Evolutionary conservation across 2,797 vertebrate genomes (phyloP), one percentile per base, ranked within the genome.

Genomic region (Scomberomorus guttatus): DNA sequence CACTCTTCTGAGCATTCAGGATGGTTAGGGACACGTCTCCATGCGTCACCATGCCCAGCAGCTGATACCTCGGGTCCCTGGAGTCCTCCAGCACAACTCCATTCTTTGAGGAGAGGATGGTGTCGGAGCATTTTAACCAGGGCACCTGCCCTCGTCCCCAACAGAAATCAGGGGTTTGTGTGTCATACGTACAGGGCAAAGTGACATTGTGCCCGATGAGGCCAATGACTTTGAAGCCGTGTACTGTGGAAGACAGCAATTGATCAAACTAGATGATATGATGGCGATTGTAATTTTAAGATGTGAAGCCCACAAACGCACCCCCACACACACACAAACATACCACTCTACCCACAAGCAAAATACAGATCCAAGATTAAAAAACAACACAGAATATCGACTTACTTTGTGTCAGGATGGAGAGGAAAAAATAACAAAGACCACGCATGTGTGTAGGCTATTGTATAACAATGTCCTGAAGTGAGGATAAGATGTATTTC

Each of bases 21-120:
- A 97, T 95, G 0, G 93, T 96, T 85, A 97, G 90, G 18, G 96
- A 96, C 68, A 95, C 86, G 0, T 96, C 66, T 0, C 96, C 96
- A 0, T 0, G 9, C 0, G 0, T 1, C 60, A 92, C 44, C 7
- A 60, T 0, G 48, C 95, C 95, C 69, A 68, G 73, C 72, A 97
- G 69, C 46, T 32, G 77, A 69, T 96, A 96, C 90, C 92, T 95
- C 58, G 72, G 39, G 24, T 72, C 5, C 2, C 0, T 22, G 51
- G 14, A 10, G 32, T 8, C 8, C 34, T 9, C 9, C 7, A 2
- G 79, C 68, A 94, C 64, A 0, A 0, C 69, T 20, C 48, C 67
- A 1, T 88, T 79, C 4, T 90, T 0, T 8, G 89, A 95, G 56
- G 75, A 84, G 69, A 97, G 75, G 75, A 97, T 55, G 29, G 17